These are phyloP conservation scores for Xylota sylvarum DNA, from an alignment of 2,888 invertebrate species.

Conservation along the genomic window DNA sequence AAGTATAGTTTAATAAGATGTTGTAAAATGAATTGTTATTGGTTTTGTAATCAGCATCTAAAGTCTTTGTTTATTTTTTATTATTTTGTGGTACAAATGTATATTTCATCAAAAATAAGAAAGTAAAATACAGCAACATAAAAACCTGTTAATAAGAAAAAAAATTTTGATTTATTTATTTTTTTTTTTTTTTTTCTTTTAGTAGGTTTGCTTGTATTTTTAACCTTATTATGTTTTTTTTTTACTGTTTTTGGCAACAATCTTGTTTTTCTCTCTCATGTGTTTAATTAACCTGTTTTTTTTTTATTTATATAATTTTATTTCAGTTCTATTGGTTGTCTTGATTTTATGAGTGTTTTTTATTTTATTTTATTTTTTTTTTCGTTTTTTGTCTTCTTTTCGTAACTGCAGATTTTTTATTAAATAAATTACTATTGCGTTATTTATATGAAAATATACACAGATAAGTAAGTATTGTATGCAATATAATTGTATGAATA, in stretches of 20 bases:
- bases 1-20: conserved; percentile 71
- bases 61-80: conserved; percentile 62
- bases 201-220: conserved; percentile 46
- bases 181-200: conserved; percentile 78
- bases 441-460: conserved; percentile 70
- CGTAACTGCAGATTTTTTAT: conserved; percentile 79
- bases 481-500: conserved; percentile 61
- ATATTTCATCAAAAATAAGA: conserved; percentile 76
- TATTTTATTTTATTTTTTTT: conserved; percentile 62
- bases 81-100: conserved; percentile 74
- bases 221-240: conserved; percentile 75
- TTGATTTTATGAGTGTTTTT: conserved; percentile 73
- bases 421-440: conserved; percentile 69
- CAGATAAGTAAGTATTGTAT: conserved; percentile 62
- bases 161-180: conserved; percentile 76
- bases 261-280: conserved; percentile 84
- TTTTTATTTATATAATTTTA: conserved; percentile 65
- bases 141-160: conserved; percentile 71
- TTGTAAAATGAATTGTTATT: conserved; percentile 74
- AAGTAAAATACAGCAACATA: conserved; percentile 74
- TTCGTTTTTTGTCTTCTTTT: conserved; percentile 64
- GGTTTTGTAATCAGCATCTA: conserved; percentile 68
- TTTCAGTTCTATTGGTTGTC: conserved; percentile 78
- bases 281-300: conserved; percentile 76
- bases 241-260: conserved; percentile 82